Percentiles rank a stretch among this genome's conserved stretches.
Evolutionary conservation across 2,888 invertebrate genomes (phyloP).

Genomic region (Stenchaetothrips biformis): DNA sequence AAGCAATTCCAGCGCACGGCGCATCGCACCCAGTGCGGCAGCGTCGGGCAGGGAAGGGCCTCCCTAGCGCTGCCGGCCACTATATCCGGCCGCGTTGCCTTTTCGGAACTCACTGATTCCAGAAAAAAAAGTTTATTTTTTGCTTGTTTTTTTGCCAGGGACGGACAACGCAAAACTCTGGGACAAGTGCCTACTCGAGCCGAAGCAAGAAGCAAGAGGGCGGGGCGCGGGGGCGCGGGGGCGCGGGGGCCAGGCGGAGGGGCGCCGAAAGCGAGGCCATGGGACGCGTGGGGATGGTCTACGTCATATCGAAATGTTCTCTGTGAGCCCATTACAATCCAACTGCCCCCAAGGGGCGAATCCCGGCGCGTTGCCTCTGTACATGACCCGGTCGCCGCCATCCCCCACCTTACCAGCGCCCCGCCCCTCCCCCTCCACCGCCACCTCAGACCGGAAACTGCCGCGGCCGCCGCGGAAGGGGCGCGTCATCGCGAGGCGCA

Average conservation of each 20-base stretch:
- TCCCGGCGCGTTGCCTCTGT: slow-evolving; percentile 17
- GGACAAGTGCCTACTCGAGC: neutral
- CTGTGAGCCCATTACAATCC: slow-evolving; percentile 24
- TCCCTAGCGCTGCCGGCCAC: neutral
- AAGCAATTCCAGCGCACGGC: slow-evolving; percentile 8
- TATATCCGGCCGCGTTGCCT: neutral
- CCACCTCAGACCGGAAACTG: slow-evolving; percentile 8
- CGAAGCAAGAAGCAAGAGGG: neutral
- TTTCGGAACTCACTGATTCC: no score
- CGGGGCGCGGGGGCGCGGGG: neutral
- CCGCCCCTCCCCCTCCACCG: neutral
- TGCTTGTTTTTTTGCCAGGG: no score
- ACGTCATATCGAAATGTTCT: slow-evolving; percentile 25
- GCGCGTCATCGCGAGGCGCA: neutral
- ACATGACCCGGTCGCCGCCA: slow-evolving; percentile 12
- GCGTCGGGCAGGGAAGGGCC: neutral
- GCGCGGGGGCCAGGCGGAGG: neutral
- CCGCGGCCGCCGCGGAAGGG: neutral
- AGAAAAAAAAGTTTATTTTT: no score
- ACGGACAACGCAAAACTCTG: no score
- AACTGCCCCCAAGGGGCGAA: slow-evolving; percentile 22
- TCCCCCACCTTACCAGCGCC: neutral
- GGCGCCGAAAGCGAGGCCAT: slow-evolving; percentile 21
- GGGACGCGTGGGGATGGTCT: slow-evolving; percentile 21
- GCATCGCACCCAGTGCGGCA: neutral